Base-by-base conservation (phyloP, 2,888 invertebrate genomes). In the Molorchus minor region DNA sequence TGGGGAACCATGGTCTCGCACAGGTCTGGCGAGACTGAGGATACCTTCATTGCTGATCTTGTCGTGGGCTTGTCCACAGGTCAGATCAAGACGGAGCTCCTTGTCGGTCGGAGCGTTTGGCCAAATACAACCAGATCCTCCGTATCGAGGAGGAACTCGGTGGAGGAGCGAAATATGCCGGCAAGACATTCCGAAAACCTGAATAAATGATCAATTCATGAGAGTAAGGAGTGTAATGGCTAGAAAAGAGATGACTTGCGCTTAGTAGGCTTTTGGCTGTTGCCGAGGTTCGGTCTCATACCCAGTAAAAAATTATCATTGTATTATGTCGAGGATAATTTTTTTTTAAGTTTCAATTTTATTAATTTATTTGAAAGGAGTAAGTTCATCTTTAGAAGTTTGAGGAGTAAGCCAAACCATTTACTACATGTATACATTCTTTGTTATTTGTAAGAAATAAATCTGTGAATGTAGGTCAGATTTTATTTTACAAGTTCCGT, bases 1-100 rank as follows among this genome's bases (percentile, higher is more conserved):
- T 99, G 98, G 98, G 98, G 98, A 67, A 98, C 98, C 69, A 99
- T 99, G 99, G 98, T 99, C 12, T 98, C 98, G 20, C 99, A 99
- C 84, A 69, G 71, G 78, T 97, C 97, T 67, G 99, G 99, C 65
- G 99, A 99, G 83, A 99, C 99, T 56, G 99, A 99, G 82, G 99
- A 99, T 80, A 94, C 97, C 0, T 98, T 98, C 84, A 99, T 99
- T 78, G 99, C 98, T 67, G 99, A 99, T 82, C 85, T 99, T 74
- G 98, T 98, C 10, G 99, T 99, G 30, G 99, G 99, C 64, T 86
- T 99, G 59, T 94, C 96, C 56, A 98, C 99, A 54, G 99, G 99
- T 61, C 98, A 99, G 85, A 99, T 99, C 80, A 99, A 99, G 83
- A 99, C 98, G 44, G 99, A 46, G 98, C 99, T 40, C 98, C 99